Base-by-base conservation (phyloP, 2,888 invertebrate species). In the Trachelus stipa region DNA sequence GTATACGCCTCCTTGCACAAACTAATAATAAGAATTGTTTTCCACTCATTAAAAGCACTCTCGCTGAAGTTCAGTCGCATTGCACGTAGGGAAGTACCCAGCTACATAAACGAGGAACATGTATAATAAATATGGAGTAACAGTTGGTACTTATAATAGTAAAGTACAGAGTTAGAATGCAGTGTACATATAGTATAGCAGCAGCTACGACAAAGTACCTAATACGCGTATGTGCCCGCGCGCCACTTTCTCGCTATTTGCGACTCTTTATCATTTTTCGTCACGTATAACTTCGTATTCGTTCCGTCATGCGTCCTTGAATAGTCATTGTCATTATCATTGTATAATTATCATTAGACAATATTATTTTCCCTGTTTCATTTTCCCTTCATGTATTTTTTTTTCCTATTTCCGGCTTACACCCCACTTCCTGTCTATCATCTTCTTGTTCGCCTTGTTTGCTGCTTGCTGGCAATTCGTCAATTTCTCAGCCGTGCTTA, bases 31-130 rank as follows among this genome's bases (percentile, higher is more conserved):
- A 56, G 56, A 56, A 56, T 56, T 56, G 9, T 56, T 23, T 56
- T 56, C 56, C 56, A 56, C 56, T 56, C 56, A 56, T 56, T 56
- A 56, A 56, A 56, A 56, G 56, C 56, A 56, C 23, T 56, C 56
- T 56, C 56, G 56, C 56, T 56, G 23, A 56, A 56, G 77, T 81
- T 85, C 83, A 80, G 78, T 87, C 87, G 85, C 85, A 85, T 86
- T 82, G 82, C 85, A 79, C 81, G 81, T 83, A 84, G 79, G 79
- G 78, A 71, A 34, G 15, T 71, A 83, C 84, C 81, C 84, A 85
- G 85, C 87, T 88, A 89, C 86, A 83, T 82, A 90, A 90, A 88
- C 86, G 85, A 90, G 87, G 88, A 88, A 88, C 89, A 88, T 87
- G 85, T 88, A 88, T 87, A 88, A 90, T 90, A 89, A 90, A 89